Evolutionary conservation across 2,888 invertebrate species (phyloP).

Genomic region (Neoitamus cyanurus): DNA sequence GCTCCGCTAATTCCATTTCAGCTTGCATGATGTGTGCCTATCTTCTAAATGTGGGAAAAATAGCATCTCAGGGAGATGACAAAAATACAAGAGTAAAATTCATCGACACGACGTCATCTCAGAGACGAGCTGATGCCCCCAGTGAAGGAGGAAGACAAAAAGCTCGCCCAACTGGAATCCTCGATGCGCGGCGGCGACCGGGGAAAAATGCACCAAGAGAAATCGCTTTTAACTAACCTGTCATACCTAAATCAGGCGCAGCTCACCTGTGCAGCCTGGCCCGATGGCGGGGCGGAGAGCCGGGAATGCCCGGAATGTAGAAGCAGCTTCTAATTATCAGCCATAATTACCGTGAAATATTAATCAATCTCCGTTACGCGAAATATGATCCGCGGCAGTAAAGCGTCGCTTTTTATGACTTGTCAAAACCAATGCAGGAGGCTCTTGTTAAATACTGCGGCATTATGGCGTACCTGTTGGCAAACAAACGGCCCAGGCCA

Average conservation of each 20-base stretch:
- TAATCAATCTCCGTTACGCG: constrained; percentile 39
- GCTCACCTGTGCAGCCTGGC: not conserved
- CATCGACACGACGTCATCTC: not conserved
- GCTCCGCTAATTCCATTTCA: too few species aligned
- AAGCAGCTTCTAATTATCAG: constrained; percentile 31
- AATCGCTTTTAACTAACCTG: not conserved
- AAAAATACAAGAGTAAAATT: not conserved
- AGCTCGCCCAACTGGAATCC: not conserved
- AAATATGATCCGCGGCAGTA: constrained; percentile 34
- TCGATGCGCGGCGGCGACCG: not conserved
- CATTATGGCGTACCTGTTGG: constrained; percentile 32
- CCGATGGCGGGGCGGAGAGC: not conserved
- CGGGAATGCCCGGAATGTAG: constrained; percentile 6
- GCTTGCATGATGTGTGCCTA: too few species aligned
- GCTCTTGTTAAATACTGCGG: constrained; percentile 34
- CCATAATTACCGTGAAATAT: constrained; percentile 35
- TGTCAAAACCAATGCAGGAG: constrained; percentile 36
- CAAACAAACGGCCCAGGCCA: constrained; percentile 25
- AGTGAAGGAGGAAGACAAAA: not conserved
- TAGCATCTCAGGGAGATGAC: not conserved
- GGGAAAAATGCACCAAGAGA: not conserved
- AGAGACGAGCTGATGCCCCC: not conserved
- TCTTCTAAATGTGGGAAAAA: too few species aligned
- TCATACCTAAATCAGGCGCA: not conserved
- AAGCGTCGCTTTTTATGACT: constrained; percentile 38